Evolutionary conservation across 2,113 vertebrate species (phyloP).

Genomic region (Microtus ochrogaster): DNA sequence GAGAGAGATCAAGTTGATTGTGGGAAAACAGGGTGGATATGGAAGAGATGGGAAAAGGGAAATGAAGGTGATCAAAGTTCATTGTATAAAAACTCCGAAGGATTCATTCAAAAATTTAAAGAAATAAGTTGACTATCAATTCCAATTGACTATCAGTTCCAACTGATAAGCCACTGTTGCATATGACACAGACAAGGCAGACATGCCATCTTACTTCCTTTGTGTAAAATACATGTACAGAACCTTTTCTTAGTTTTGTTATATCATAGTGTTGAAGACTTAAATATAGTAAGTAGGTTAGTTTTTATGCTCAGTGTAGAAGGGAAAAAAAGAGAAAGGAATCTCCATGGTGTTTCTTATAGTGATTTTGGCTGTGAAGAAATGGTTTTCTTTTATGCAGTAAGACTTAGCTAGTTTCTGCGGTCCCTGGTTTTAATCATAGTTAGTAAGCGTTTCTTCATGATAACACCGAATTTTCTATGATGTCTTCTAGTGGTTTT

Average conservation of each 20-base stretch:
- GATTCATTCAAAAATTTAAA: not conserved
- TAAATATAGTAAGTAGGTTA: conserved; percentile 11
- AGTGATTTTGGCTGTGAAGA: conserved; percentile 18
- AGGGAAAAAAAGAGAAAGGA: not conserved
- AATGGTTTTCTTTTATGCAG: conserved; percentile 35
- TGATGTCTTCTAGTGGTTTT: conserved; percentile 35
- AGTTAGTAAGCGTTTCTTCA: conserved; percentile 16
- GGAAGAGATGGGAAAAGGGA: not conserved
- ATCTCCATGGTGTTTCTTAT: not conserved
- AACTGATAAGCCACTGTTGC: not conserved
- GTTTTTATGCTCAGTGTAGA: not conserved
- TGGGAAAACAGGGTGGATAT: not conserved
- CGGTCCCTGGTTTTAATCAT: conserved; percentile 36
- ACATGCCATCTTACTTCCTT: not conserved
- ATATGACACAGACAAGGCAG: not conserved
- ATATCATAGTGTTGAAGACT: not conserved
- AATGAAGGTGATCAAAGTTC: not conserved
- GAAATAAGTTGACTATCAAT: not conserved
- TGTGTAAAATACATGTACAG: not conserved
- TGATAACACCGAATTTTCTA: conserved; percentile 8
- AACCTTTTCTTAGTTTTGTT: not conserved
- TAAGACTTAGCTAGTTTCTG: conserved; percentile 28
- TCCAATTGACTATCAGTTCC: not conserved
- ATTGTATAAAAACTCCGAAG: not conserved
- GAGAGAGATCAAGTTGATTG: not conserved